Evolutionary conservation across 1,140 invertebrate genomes (phyloP).

Genomic region (Drosophila sulfurigaster): DNA sequence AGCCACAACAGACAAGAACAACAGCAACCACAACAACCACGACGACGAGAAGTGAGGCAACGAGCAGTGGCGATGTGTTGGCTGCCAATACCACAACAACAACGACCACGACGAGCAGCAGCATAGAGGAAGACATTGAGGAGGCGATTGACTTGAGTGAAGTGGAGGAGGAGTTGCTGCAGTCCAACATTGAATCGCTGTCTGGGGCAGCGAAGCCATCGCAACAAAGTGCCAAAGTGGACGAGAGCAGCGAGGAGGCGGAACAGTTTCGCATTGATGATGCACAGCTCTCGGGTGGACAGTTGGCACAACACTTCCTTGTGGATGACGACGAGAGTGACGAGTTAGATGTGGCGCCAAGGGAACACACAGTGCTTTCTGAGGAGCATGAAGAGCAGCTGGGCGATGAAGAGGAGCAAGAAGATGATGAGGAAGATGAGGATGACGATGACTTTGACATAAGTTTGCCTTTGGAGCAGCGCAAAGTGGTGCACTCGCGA

Average conservation of each 20-base stretch:
- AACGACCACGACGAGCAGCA: constrained; percentile 65
- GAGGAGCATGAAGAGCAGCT: constrained; percentile 1
- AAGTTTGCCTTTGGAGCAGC: constrained; percentile 57
- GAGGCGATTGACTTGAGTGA: constrained; percentile 79
- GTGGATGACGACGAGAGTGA: constrained; percentile 57
- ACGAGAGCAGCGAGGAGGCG: constrained; percentile 50
- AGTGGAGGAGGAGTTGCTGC: constrained; percentile 58
- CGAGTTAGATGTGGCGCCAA: constrained; percentile 13
- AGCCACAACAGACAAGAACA: constrained; percentile 45
- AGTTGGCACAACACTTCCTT: constrained; percentile 76
- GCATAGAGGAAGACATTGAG: constrained; percentile 83
- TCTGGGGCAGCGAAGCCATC: constrained; percentile 49
- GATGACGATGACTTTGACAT: constrained; percentile 69
- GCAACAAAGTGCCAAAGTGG: constrained; percentile 63
- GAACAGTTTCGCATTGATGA: constrained; percentile 75
- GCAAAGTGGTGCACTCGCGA: constrained; percentile 58
- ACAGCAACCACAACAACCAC: constrained; percentile 43
- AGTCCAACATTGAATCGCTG: constrained; percentile 44
- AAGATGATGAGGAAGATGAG: constrained; percentile 11
- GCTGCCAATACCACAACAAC: constrained; percentile 41
- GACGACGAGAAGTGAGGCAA: constrained; percentile 37
- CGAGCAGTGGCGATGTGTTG: constrained; percentile 43
- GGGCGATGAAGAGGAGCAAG: not conserved
- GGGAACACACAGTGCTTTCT: not conserved
- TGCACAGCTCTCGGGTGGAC: constrained; percentile 72